phyloP scores from a whole-genome alignment of 2,797 vertebrate species.

The Tinamus major region DNA sequence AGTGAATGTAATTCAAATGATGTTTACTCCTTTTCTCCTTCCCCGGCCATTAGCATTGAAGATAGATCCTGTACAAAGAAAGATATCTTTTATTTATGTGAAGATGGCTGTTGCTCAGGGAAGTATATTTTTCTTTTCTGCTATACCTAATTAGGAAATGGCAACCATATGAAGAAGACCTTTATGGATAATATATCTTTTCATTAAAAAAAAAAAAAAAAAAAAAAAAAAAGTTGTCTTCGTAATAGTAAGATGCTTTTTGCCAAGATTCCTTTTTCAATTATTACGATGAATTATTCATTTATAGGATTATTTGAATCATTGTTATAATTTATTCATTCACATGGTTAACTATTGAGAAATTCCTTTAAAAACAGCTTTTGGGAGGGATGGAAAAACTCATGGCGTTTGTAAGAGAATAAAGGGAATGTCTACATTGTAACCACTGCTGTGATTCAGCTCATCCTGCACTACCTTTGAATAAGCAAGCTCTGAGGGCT shows the following conservation, averaged over 20 bases:
- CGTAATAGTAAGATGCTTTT: slow-evolving; percentile 29
- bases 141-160: slow-evolving; percentile 11
- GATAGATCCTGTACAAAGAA: slow-evolving; percentile 15
- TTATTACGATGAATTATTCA: slow-evolving; percentile 45
- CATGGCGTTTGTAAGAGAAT: background rate
- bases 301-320: slow-evolving; percentile 13
- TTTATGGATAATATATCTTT: background rate
- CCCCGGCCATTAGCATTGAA: background rate
- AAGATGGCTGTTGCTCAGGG: background rate
- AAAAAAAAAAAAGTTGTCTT: background rate
- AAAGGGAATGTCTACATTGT: background rate
- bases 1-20: background rate
- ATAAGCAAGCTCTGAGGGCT: background rate
- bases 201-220: background rate
- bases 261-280: slow-evolving; percentile 24
- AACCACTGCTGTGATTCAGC: background rate
- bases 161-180: background rate
- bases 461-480: background rate
- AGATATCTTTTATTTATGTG: background rate
- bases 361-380: slow-evolving; percentile 15
- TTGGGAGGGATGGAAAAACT: background rate
- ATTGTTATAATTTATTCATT: slow-evolving; percentile 34
- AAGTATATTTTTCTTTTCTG: background rate
- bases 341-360: background rate
- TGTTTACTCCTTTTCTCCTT: background rate